Evolutionary conservation across 2,888 invertebrate species (phyloP), one percentile per base, ranked within the genome.

Genomic region (Agrochola circellaris): DNA sequence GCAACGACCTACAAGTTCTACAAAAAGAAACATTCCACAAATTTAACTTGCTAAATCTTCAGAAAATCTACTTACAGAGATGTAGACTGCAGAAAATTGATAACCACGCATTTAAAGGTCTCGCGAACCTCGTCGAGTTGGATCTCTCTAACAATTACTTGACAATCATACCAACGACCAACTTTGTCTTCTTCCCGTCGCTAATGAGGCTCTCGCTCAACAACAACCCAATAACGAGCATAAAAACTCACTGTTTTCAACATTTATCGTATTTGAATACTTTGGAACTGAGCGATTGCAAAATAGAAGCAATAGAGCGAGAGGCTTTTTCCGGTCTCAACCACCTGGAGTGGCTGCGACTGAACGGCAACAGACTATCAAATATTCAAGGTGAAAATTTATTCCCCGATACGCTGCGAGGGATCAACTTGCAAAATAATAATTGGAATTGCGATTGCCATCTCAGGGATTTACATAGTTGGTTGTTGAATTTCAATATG

Each of bases 371-470:
- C 95, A 97, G 97, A 90, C 97, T 99, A 91, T 97, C 97, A 77
- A 97, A 97, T 89, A 97, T 98, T 89, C 97, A 97, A 91, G 98
- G 98, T 67, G 97, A 97, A 78, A 97, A 97, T 91, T 97, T 98
- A 89, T 97, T 98, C 73, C 98, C 98, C n/a, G 97, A 97, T 82
- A 97, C 97, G 69, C 95, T 99, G 87, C 98, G 98, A 89, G 98
- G 98, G 77, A 97, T 99, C 78, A 98, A 98, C 90, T 95, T 99
- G 87, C 98, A 99, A 93, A 98, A 98, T 93, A 99, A 99, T 97
- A 98, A 98, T 86, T 99, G 99, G 99, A 97, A 97, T 88, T 99
- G 99, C 94, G 98, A 99, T 94, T 99, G 99, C 94, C 97, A 98
- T 88, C 97, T 99, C 90, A 96, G 98, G 87, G 98, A 98, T 89